phyloP scores from a whole-genome alignment of 2,113 vertebrate genomes.

The Mesocricetus auratus region DNA sequence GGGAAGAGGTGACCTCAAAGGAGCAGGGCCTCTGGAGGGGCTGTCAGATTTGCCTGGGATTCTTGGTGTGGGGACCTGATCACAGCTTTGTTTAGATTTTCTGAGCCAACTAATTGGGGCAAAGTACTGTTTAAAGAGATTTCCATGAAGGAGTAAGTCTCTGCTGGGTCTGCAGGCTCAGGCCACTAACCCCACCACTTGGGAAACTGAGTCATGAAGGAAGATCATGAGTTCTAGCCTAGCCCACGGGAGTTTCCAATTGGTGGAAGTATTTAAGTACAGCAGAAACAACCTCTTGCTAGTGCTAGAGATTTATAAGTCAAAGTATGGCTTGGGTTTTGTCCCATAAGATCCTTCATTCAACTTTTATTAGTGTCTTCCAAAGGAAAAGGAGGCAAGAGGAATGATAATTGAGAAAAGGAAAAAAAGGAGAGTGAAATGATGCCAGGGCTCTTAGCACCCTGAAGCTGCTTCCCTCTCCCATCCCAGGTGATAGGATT shows the following conservation, averaged over 20 bases:
- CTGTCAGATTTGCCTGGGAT: fast-evolving
- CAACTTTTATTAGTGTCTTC: not conserved
- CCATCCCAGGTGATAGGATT: no score
- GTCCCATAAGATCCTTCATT: not conserved
- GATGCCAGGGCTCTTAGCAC: not conserved
- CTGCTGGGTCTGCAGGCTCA: not conserved
- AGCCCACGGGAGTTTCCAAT: not conserved
- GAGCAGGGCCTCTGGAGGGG: not conserved
- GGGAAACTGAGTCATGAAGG: not conserved
- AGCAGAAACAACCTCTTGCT: not conserved
- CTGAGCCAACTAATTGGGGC: not conserved
- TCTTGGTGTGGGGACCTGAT: fast-evolving
- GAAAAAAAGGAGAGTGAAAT: not conserved
- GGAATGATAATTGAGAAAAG: not conserved
- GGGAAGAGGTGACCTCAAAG: not conserved
- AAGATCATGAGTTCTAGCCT: not conserved
- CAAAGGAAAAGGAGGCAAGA: not conserved
- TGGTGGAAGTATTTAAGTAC: not conserved
- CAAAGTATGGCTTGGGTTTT: not conserved
- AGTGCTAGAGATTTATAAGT: not conserved
- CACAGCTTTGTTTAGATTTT: not conserved
- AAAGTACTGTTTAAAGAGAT: not conserved
- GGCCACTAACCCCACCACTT: not conserved
- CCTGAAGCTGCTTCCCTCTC: no score
- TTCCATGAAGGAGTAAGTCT: not conserved